phyloP scores from a whole-genome alignment of 30 jellyfish, hydroid and myxozoan species.

The Haliclystus octoradiatus region DNA sequence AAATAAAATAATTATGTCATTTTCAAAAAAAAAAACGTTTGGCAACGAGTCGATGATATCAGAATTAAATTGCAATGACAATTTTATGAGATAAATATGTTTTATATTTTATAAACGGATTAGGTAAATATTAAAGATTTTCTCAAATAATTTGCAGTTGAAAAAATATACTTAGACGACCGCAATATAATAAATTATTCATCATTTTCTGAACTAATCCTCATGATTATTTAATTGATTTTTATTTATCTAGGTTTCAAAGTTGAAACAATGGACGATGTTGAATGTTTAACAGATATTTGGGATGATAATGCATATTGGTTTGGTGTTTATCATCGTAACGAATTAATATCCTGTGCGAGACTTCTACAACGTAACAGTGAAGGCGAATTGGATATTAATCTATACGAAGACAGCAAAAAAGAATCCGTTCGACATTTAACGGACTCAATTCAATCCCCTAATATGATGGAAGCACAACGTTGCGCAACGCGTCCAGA shows the following conservation, averaged over 20 bases:
- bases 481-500: constrained; percentile 1
- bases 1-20: too few species aligned
- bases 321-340: neutral
- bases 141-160: too few species aligned
- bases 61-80: too few species aligned
- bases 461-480: neutral
- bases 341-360: neutral
- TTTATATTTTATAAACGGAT: too few species aligned
- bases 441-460: neutral
- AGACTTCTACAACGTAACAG: neutral
- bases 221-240: too few species aligned
- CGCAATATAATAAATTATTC: too few species aligned
- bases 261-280: neutral
- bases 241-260: neutral
- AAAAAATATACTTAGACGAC: too few species aligned
- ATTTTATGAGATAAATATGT: too few species aligned
- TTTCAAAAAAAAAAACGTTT: too few species aligned
- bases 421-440: neutral
- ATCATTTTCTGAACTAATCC: too few species aligned
- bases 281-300: neutral
- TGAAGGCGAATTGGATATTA: neutral
- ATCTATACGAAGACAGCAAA: neutral
- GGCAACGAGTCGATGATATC: too few species aligned
- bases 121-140: too few species aligned
- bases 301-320: neutral